A percentile compares a stretch with the other conserved stretches of the same genome.
These are phyloP conservation scores for Rotaria magnacalcarata DNA, from an alignment of 2,888 invertebrate species.

Conservation along the genomic window DNA sequence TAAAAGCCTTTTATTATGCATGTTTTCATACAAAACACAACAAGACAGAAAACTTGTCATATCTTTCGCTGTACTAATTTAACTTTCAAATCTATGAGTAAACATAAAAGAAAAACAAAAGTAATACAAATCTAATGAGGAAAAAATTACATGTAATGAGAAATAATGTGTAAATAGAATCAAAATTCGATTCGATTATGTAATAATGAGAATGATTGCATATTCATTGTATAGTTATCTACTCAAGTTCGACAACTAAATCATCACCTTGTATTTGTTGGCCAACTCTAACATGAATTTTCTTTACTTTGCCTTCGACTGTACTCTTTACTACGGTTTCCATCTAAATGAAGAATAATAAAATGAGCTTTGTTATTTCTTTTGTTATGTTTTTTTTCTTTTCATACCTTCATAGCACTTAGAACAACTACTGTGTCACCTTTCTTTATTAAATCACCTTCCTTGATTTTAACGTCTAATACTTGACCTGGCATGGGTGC, in stretches of 20 bases:
- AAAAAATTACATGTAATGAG: background rate
- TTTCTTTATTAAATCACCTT: slow-evolving; percentile 80
- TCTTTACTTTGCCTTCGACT: slow-evolving; percentile 73
- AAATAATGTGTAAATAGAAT: background rate
- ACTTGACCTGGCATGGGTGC: slow-evolving; percentile 98
- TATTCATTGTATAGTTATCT: background rate
- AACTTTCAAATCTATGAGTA: background rate
- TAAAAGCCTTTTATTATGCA: background rate
- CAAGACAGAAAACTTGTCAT: background rate
- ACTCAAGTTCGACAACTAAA: slow-evolving; percentile 64
- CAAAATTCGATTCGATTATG: background rate
- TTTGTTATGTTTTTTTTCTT: background rate
- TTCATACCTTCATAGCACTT: slow-evolving; percentile 80
- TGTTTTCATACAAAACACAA: background rate
- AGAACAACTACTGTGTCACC: slow-evolving; percentile 82
- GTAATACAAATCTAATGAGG: background rate
- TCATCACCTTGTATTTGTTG: slow-evolving; percentile 92
- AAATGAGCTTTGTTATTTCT: background rate
- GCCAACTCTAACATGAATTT: slow-evolving; percentile 71
- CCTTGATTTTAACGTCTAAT: slow-evolving; percentile 69
- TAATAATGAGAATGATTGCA: background rate
- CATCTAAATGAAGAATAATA: slow-evolving; percentile 64
- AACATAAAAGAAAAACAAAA: background rate
- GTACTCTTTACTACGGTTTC: slow-evolving; percentile 95
- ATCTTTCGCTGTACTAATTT: no score